These are phyloP conservation scores for Eutrigla gurnardus DNA, from an alignment of 2,797 vertebrate genomes.

Conservation along the genomic window DNA sequence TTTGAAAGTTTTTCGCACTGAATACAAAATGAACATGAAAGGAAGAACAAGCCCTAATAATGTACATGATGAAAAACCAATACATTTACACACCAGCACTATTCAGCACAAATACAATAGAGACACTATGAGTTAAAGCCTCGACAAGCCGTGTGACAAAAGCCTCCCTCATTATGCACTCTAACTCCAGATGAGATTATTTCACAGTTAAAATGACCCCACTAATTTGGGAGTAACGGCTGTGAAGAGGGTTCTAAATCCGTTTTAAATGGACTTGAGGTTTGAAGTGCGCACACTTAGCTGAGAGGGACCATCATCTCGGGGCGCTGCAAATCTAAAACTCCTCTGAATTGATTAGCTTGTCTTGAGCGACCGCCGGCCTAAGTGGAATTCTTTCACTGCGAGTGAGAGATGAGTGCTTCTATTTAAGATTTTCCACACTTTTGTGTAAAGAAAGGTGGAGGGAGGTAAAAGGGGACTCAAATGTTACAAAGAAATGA, in stretches of 20 bases:
- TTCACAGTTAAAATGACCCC: constrained; percentile 49
- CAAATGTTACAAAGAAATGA: constrained; percentile 17
- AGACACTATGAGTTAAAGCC: constrained; percentile 45
- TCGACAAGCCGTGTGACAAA: constrained; percentile 42
- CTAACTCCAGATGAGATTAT: constrained; percentile 53
- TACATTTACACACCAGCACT: constrained; percentile 55
- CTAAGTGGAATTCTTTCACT: constrained; percentile 56
- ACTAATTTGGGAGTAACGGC: constrained; percentile 53
- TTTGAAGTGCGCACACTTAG: constrained; percentile 61
- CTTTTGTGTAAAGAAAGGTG: constrained; percentile 19
- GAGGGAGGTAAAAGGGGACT: constrained; percentile 16
- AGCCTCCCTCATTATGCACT: constrained; percentile 61
- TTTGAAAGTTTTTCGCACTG: constrained; percentile 28
- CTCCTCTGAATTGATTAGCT: constrained; percentile 51
- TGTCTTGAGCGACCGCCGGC: constrained; percentile 33
- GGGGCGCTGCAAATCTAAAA: constrained; percentile 53
- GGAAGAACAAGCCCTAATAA: constrained; percentile 28
- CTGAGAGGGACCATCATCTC: constrained; percentile 51
- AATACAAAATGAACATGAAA: constrained; percentile 35
- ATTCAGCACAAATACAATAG: constrained; percentile 26
- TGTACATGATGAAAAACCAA: constrained; percentile 40
- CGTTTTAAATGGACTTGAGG: constrained; percentile 43
- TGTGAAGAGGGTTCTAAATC: constrained; percentile 40
- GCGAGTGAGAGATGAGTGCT: constrained; percentile 34
- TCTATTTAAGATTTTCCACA: constrained; percentile 30